Evolutionary conservation across 2,797 vertebrate species (phyloP), one percentile per base, ranked within the genome.

Genomic region (Manis pentadactyla): DNA sequence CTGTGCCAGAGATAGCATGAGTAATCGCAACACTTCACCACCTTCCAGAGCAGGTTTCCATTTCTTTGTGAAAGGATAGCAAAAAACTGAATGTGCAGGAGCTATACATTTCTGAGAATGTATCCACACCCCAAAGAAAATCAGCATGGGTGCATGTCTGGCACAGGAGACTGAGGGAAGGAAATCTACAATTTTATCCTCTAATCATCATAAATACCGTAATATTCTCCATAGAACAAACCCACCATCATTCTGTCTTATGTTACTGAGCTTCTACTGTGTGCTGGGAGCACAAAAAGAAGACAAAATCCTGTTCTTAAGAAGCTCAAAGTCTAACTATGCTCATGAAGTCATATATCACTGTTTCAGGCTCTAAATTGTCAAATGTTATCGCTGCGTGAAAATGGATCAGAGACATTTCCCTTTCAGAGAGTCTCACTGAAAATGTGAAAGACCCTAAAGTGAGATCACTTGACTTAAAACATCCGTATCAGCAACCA

Each of bases 371-470:
- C 61, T 94, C 66, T 25, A 78, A 73, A 96, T 9, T n/a, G 78
- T 93, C 92, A 85, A 53, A 78, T 64, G n/a, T 84, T 85, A 90
- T 73, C 71, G 68, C 10, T 84, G 61, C 57, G 82, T 90, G 49
- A 64, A 96, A 92, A 95, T 7, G 39, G 84, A 89, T 51, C 68
- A 91, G 87, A 93, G 93, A 95, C 46, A 31, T 64, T 91, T 96
- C 64, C 49, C 93, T 90, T 81, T 34, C 49, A 91, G 82, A 91
- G 82, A 92, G 39, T 89, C 14, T 94, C 55, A 66, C 0, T 77
- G 71, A 95, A 94, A 95, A 96, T 87, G 68, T 27, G 75, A 73
- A 95, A 95, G 78, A 75, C 63, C 23, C 55, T 85, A 77, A 89
- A 87, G 63, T 8, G 5, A 82, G 55, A 87, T 77, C 57, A 71